Evolutionary conservation across 2,113 vertebrate species (phyloP), one percentile per base, ranked within the genome.

Genomic region (Cyanoramphus novaezelandiae): DNA sequence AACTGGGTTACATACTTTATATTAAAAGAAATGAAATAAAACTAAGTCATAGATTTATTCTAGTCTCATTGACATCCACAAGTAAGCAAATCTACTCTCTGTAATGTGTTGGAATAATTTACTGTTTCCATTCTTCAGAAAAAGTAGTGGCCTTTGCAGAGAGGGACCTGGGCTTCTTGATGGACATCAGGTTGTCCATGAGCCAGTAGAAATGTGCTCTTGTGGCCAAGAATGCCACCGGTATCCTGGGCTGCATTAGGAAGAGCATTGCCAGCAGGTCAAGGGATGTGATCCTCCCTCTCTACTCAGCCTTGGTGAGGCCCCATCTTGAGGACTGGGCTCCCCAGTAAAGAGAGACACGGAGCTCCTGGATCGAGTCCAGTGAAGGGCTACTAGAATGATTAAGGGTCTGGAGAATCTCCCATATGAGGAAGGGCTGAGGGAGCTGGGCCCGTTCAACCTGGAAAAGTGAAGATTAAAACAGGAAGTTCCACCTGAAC

Each of bases 91-190:
- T 82, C 62, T 83, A 17, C 39, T 77, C 41, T 82, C 71, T 88
- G n/a, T 68, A 37, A 37, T 65, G 53, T 96, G 75, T 87, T 44
- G 0, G 85, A 96, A 57, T 33, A 81, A 41, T 57, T 85, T 52
- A 23, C 75, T 93, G 69, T 95, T 93, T 93, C 80, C 79, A 27
- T 93, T 88, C 72, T 90, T 95, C 68, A 63, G 20, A 89, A 90
- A 78, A 52, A 59, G 57, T n/a, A 23, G 20, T 16, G 57, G 13
- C 20, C 57, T 59, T 15, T 24, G 13, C 33, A 24, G 33, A 35
- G 57, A 59, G 21, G 33, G 33, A 35, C 57, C 21, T 35, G 57
- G 21, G 57, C 57, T 35, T 59, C 33, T 7, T 35, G 33, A 10
- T 35, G 57, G 9, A 35, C 21, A 7, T 24, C 33, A 59, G 23